A percentile compares a stretch with the other conserved stretches of the same genome.
These are phyloP conservation scores for Nymphicus hollandicus DNA, from an alignment of 2,113 vertebrate species.

Conservation along the genomic window DNA sequence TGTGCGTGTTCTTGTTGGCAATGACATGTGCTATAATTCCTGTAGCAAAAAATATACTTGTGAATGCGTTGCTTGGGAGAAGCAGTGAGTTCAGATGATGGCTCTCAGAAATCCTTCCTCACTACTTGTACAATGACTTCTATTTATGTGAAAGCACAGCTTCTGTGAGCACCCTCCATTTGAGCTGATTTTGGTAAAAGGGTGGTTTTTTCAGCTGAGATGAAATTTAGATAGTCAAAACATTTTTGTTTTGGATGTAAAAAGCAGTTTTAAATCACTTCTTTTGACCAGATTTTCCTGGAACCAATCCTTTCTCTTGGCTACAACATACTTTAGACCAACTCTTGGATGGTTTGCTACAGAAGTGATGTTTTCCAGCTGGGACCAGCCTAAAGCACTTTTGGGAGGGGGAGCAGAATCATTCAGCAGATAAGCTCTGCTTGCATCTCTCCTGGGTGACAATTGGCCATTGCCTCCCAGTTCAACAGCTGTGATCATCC, in stretches of 20 bases:
- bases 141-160: not conserved
- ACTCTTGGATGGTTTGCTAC: not conserved
- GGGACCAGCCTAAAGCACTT: not conserved
- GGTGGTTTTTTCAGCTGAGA: not conserved
- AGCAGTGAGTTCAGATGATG: not conserved
- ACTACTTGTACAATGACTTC: not conserved
- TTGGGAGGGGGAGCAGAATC: not conserved
- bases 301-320: not conserved
- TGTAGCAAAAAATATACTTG: constrained; percentile 25
- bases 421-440: not conserved
- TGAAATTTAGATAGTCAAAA: not conserved
- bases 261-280: not conserved
- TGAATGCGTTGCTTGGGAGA: not conserved
- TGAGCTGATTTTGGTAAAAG: not conserved
- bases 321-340: not conserved
- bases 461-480: not conserved
- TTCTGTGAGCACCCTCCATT: not conserved
- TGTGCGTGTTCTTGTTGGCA: not conserved
- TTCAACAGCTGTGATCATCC: not conserved
- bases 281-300: not conserved
- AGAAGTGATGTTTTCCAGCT: not conserved
- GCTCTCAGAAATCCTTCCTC: not conserved
- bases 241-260: not conserved
- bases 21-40: constrained; percentile 11
- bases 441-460: not conserved